A percentile compares a stretch with the other conserved stretches of the same genome.
phyloP scores from a whole-genome alignment of 2,888 invertebrate species.

The Heliconius hortense region DNA sequence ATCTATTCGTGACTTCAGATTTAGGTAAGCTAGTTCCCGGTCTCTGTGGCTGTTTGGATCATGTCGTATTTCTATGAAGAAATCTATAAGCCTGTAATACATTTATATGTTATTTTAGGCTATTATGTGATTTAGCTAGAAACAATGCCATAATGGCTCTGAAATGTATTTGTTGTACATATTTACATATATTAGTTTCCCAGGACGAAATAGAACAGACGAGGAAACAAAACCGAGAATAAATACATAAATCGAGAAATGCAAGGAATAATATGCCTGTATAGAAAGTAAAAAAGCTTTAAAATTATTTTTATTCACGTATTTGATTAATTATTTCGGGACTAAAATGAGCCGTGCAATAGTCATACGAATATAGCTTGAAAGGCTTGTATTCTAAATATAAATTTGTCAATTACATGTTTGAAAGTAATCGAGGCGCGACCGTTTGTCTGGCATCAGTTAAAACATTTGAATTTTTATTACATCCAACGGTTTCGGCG shows the following conservation, averaged over 20 bases:
- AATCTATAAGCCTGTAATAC: neutral
- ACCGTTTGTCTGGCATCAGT: constrained; percentile 46
- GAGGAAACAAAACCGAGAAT: no score
- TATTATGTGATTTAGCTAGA: neutral
- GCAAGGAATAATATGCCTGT: no score
- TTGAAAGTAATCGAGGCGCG: constrained; percentile 43
- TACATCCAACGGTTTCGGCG: constrained; percentile 50
- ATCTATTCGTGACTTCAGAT: constrained; percentile 41
- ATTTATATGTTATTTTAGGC: neutral
- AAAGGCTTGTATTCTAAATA: constrained; percentile 41
- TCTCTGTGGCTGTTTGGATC: constrained; percentile 26
- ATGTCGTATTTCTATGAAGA: constrained; percentile 24
- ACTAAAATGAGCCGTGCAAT: neutral
- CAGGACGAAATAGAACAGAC: no score
- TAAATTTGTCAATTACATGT: constrained; percentile 47
- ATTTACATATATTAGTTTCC: neutral
- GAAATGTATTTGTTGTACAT: neutral
- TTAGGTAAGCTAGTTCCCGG: constrained; percentile 31
- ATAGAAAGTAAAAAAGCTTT: no score
- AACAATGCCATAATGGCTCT: neutral
- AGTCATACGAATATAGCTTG: neutral
- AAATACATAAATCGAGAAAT: no score
- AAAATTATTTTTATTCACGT: neutral
- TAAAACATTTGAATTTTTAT: constrained; percentile 48
- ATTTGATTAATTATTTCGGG: neutral